phyloP scores from a whole-genome alignment of 2,113 vertebrate species.

The Cynocephalus volans region DNA sequence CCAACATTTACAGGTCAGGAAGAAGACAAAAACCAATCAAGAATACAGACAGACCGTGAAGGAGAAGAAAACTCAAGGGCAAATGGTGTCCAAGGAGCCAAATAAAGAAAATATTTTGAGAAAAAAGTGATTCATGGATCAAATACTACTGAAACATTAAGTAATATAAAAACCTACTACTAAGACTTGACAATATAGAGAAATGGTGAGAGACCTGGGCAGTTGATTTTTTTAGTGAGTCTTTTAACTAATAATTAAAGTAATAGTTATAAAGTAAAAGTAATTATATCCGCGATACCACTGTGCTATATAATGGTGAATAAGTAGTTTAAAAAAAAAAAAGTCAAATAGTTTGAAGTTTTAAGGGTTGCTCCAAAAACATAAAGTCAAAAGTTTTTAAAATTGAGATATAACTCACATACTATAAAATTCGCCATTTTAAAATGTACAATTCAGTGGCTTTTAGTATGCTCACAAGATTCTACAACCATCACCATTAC shows the following conservation, averaged over 20 bases:
- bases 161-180: background rate
- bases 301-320: background rate
- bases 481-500: background rate
- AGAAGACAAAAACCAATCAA: background rate
- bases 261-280: too few relatives aligned
- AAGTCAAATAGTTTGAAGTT: slow-evolving; percentile 1
- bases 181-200: too few relatives aligned
- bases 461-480: background rate
- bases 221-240: background rate
- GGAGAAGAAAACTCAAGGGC: background rate
- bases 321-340: background rate
- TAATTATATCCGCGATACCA: background rate
- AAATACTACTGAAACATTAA: background rate
- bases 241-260: background rate
- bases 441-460: slow-evolving; percentile 24
- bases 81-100: background rate
- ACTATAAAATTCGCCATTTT: slow-evolving; percentile 7
- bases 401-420: background rate
- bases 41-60: background rate
- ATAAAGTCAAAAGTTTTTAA: slow-evolving; percentile 1
- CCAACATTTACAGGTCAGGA: slow-evolving; percentile 7
- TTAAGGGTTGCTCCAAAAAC: background rate
- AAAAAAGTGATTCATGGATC: background rate
- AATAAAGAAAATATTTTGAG: slow-evolving; percentile 25
- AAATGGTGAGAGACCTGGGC: background rate